Base-by-base conservation (phyloP, 1,140 invertebrate genomes). In the Drosophila watanabei region DNA sequence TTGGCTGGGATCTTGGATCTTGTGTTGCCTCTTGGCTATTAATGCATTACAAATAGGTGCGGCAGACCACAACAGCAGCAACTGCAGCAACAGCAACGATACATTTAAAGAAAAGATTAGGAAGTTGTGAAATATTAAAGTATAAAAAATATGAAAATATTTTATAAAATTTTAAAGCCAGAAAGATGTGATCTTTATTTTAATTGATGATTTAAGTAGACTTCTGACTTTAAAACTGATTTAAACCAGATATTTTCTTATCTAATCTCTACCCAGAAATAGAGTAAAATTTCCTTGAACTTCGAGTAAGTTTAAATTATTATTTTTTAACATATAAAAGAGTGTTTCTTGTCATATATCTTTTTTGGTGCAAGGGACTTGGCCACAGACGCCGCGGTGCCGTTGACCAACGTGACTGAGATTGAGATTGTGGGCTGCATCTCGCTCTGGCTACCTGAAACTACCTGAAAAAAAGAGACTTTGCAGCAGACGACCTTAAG, bases 21-120 rank as follows among this genome's bases (percentile, higher is more conserved):
- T 24, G 24, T 71, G 62, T 72, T 60, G 57, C 45, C 65, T 80
- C 52, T 60, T 5, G 48, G 66, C 84, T 80, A 89, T 88, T 88
- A 88, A 89, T 89, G 85, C 85, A 81, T 88, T 85, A 88, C 85
- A 88, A 88, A 88, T 88, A 89, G 85, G 81, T 88, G 78, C 73
- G 84, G 85, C 84, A 88, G 79, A 87, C 75, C 69, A 76, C 84
- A 70, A 52, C 84, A 82, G 48, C 79, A 78, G 33, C 20, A 39
- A 32, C 39, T 62, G 45, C 39, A 71, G 59, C 59, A 76, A 10
- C 39, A 61, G 10, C 24, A 71, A 20, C 35, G 57, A n/a, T 16
- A 49, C 54, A 57, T 24, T 57, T n/a, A 57, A 57, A 57, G 20
- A 57, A 57, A 57, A 28, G 2, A 1, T 1, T 2, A 7, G 35